Percentiles rank a stretch among this genome's conserved stretches.
Evolutionary conservation across 2,797 vertebrate species (phyloP).

Genomic region (Antennarius maculatus): DNA sequence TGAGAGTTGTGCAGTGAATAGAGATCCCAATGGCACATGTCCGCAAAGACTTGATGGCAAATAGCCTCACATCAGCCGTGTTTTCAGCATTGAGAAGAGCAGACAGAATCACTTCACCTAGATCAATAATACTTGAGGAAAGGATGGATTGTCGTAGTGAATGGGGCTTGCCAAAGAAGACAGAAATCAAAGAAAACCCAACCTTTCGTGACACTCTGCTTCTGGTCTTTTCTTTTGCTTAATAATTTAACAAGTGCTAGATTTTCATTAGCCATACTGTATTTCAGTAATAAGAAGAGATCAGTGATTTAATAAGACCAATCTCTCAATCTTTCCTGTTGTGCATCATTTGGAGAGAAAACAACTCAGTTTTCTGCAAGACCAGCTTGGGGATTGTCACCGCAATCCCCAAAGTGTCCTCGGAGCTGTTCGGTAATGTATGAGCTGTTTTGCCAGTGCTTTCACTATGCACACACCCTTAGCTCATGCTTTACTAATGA

Average conservation of each 20-base stretch:
- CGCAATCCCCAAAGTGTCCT: constrained; percentile 35
- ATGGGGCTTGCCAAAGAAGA: constrained; percentile 53
- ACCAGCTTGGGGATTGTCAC: too few relatives aligned
- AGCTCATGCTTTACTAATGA: constrained; percentile 24
- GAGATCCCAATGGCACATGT: constrained; percentile 71
- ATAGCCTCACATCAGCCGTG: constrained; percentile 62
- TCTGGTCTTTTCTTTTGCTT: constrained; percentile 48
- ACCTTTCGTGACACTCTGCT: constrained; percentile 60
- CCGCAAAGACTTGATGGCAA: constrained; percentile 74
- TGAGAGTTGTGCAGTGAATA: constrained; percentile 69
- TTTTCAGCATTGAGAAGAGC: constrained; percentile 55
- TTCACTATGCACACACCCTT: constrained; percentile 6
- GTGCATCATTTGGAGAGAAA: constrained; percentile 18
- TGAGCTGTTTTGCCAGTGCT: constrained; percentile 38
- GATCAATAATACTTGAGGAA: constrained; percentile 74
- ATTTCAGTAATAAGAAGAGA: constrained; percentile 37
- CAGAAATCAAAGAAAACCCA: constrained; percentile 68
- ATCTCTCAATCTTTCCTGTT: constrained; percentile 40
- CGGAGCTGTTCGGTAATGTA: constrained; percentile 39
- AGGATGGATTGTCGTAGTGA: constrained; percentile 61
- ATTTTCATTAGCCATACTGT: constrained; percentile 52
- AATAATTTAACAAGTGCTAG: constrained; percentile 65
- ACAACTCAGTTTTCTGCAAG: constrained; percentile 17
- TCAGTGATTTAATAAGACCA: constrained; percentile 48
- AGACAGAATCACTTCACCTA: constrained; percentile 64